Evolutionary conservation across 1,140 invertebrate genomes (phyloP), one percentile per base, ranked within the genome.

Genomic region (Plectrocnemia conspersa): DNA sequence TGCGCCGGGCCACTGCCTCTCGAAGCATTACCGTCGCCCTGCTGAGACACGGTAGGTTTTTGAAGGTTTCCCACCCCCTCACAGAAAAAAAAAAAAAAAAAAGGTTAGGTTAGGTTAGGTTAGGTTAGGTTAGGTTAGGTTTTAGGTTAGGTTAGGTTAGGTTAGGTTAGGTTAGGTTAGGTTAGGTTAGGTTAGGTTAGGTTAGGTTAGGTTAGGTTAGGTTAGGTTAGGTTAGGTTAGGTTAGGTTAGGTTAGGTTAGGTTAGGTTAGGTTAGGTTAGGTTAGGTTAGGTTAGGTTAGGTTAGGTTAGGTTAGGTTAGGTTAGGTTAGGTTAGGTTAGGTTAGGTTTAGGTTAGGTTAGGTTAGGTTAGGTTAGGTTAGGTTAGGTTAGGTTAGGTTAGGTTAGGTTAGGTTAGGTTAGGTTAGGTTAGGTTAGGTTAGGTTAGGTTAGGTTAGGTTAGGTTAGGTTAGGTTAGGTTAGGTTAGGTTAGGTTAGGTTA

Each of bases 371-470:
- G 62, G 66, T 66, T 59, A 61, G 64, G 52, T 58, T 58, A 53
- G 54, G 47, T 56, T 56, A 50, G 58, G 62, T 64, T 64, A 59
- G 62, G 58, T 64, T 64, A 59, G 58, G 54, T 50, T 56, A 56
- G 46, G 54, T 56, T 42, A 42, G 40, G 40, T 42, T 42, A 42
- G 40, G 15, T 42, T 19, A 22, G 40, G 15, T 42, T 55, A 55
- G 44, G 54, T 56, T 56, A 50, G 54, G 54, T 56, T 56, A 56
- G 54, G 54, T 56, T 65, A 61, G 58, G 64, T 64, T 65, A 61
- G 61, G 64, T 64, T 64, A 56, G 59, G 57, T 64, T 64, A 64
- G 58, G 62, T 64, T 64, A 57, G 56, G 62, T 65, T 59, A 65
- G 55, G 61, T 65, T 62, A 65, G 61, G 58, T 65, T 64, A 55